Conservation (phyloP, 2,888 invertebrate genomes). For the Athalia circularis region DNA sequence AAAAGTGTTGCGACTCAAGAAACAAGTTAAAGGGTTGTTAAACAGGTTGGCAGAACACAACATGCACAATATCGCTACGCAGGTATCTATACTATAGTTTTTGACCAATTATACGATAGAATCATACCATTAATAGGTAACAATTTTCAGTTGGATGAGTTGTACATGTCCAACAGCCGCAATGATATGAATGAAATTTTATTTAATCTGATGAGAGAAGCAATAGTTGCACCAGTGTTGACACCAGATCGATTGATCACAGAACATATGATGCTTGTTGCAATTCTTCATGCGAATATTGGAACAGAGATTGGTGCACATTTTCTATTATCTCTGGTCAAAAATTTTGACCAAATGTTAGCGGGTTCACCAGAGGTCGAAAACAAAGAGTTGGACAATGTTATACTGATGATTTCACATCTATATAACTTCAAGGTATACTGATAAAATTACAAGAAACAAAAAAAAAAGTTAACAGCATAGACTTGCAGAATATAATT, state of each 20-base stretch:
- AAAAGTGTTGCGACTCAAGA: slow-evolving; percentile 81
- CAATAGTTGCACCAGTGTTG: slow-evolving; percentile 78
- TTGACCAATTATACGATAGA: not conserved
- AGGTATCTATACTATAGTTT: slow-evolving; percentile 63
- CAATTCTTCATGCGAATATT: slow-evolving; percentile 91
- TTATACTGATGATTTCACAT: slow-evolving; percentile 85
- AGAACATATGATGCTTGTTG: slow-evolving; percentile 89
- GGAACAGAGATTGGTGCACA: slow-evolving; percentile 93
- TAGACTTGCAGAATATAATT: not conserved
- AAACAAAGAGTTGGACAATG: slow-evolving; percentile 89
- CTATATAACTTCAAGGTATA: slow-evolving; percentile 91
- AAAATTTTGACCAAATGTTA: slow-evolving; percentile 80
- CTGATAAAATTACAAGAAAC: not conserved
- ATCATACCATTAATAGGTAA: not conserved
- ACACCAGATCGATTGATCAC: slow-evolving; percentile 86
- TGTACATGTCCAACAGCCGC: slow-evolving; percentile 88
- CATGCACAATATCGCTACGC: slow-evolving; percentile 86
- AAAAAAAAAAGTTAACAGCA: not conserved
- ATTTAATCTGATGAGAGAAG: slow-evolving; percentile 82
- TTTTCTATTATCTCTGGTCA: slow-evolving; percentile 85
- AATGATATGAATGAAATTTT: slow-evolving; percentile 88
- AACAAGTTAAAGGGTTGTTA: slow-evolving; percentile 90
- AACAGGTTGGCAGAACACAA: slow-evolving; percentile 93
- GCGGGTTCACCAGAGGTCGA: slow-evolving; percentile 77
- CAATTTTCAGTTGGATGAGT: slow-evolving; percentile 81